These are phyloP conservation scores for Pseudorhiza aurosa DNA, from an alignment of 30 jellyfish, hydroid and myxozoan genomes.

Conservation along the genomic window DNA sequence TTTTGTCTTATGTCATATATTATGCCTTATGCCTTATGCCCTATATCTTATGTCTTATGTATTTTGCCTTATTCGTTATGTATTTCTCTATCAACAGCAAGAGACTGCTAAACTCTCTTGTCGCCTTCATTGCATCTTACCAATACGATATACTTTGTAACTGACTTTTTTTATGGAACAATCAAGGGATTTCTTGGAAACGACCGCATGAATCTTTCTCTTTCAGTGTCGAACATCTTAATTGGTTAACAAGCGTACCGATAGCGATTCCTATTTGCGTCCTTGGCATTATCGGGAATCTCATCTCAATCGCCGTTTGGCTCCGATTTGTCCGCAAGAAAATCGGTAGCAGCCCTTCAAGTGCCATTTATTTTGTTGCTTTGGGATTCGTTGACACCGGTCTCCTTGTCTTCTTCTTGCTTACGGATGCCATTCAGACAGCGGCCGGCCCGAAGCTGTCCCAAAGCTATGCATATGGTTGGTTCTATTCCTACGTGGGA, in stretches of 20 bases:
- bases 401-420: conserved; percentile 65
- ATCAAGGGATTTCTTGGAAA: too few species aligned
- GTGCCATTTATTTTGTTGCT: conserved; percentile 70
- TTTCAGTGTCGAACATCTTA: conserved; percentile 11
- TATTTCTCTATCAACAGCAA: too few species aligned
- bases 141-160: too few species aligned
- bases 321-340: conserved; percentile 59
- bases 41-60: too few species aligned
- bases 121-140: too few species aligned
- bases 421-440: conserved; percentile 73
- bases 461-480: conserved; percentile 48
- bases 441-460: conserved; percentile 21
- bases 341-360: conserved; percentile 73
- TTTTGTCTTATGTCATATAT: too few species aligned
- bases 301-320: conserved; percentile 81
- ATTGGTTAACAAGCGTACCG: conserved; percentile 76
- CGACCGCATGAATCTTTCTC: too few species aligned
- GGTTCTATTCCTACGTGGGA: conserved; percentile 73
- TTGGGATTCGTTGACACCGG: conserved; percentile 84
- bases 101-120: too few species aligned
- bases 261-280: conserved; percentile 79
- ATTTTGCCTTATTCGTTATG: too few species aligned
- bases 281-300: conserved; percentile 85
- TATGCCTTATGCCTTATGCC: too few species aligned
- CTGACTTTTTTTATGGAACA: too few species aligned